phyloP scores from a whole-genome alignment of 2,797 vertebrate species.

The Enteromius fasciolatus region DNA sequence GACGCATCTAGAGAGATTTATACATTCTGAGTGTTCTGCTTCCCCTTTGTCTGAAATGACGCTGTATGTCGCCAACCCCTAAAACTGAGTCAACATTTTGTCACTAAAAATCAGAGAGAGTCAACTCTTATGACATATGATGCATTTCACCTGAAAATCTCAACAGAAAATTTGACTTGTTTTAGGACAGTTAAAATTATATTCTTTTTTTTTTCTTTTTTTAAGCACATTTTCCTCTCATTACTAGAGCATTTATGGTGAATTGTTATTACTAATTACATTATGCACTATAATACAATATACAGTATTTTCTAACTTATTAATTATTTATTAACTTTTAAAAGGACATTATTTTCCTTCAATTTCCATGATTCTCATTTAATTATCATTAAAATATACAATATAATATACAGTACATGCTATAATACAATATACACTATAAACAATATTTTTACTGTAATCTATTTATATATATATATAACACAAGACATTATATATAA shows the following conservation, averaged over 20 bases:
- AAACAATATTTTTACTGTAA: not conserved
- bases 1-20: conserved; percentile 35
- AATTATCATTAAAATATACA: no score
- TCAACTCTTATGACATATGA: not conserved
- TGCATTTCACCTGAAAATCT: not conserved
- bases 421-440: not conserved
- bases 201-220: no score
- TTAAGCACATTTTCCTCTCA: no score
- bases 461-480: not conserved
- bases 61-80: not conserved
- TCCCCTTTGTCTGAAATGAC: conserved; percentile 4
- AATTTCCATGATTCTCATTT: no score
- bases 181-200: not conserved
- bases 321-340: no score
- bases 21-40: not conserved
- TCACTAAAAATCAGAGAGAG: not conserved
- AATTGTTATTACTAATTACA: not conserved
- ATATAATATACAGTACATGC: no score
- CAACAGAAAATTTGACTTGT: not conserved
- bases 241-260: no score
- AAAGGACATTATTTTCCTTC: no score
- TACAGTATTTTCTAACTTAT: not conserved
- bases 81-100: conserved; percentile 9
- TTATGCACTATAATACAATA: not conserved
- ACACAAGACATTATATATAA: no score